phyloP scores from a whole-genome alignment of 2,113 vertebrate species.

The Podarcis cretensis region DNA sequence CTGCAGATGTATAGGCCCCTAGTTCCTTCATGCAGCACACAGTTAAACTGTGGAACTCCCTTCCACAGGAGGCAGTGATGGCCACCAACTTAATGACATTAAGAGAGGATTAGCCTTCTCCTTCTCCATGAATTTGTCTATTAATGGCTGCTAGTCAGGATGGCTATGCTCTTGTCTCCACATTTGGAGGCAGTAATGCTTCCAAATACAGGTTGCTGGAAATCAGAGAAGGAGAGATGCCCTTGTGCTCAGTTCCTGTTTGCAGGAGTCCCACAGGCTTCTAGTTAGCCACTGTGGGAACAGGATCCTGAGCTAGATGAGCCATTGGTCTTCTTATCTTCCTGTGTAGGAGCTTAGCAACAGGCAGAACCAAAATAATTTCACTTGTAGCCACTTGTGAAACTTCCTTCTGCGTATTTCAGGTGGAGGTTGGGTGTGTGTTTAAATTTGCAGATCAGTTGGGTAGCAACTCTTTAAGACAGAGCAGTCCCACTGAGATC shows the following conservation, averaged over 20 bases:
- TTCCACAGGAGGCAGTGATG: background rate
- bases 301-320: background rate
- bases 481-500: no score
- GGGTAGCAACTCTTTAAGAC: no score
- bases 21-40: background rate
- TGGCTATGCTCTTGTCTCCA: no score
- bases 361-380: background rate
- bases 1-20: background rate
- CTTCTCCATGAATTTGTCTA: no score
- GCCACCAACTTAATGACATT: background rate
- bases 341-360: background rate
- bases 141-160: no score
- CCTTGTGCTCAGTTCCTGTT: no score
- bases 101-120: background rate
- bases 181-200: no score
- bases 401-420: background rate
- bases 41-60: no score
- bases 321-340: background rate
- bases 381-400: background rate
- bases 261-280: background rate
- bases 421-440: background rate
- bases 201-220: no score
- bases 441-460: no score
- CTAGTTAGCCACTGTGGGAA: background rate
- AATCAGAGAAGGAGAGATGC: no score